These are phyloP conservation scores for Chalcis sispes DNA, from an alignment of 2,888 invertebrate genomes.

Conservation along the genomic window DNA sequence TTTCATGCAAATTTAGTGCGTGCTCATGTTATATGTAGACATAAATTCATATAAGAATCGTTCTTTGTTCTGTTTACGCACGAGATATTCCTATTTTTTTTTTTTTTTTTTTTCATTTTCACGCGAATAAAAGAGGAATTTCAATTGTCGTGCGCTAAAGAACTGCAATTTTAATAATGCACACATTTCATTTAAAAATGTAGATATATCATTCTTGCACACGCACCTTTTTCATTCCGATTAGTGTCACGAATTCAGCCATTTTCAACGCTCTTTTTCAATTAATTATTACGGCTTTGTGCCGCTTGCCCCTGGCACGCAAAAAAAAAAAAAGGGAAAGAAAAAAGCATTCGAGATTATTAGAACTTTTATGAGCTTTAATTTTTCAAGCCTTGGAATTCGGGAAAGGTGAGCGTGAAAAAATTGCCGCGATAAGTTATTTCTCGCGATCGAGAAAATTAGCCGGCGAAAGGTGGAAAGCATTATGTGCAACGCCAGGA, in stretches of 20 bases:
- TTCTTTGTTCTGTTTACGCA: background rate
- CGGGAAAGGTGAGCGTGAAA: background rate
- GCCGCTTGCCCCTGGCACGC: background rate
- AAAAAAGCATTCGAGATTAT: too few relatives aligned
- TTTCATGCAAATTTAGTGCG: too few relatives aligned
- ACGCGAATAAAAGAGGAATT: background rate
- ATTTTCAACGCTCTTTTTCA: background rate
- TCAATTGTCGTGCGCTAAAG: background rate
- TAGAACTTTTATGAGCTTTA: background rate
- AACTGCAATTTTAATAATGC: too few relatives aligned
- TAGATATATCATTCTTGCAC: constrained; percentile 11
- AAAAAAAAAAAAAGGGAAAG: background rate
- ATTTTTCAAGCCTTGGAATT: background rate
- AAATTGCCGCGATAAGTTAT: constrained; percentile 37
- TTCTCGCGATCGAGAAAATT: constrained; percentile 17
- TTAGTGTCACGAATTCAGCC: background rate
- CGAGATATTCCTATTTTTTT: background rate
- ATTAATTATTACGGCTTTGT: background rate
- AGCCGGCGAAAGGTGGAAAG: background rate
- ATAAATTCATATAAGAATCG: background rate
- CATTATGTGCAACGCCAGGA: too few relatives aligned
- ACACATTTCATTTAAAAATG: background rate
- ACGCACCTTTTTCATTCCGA: constrained; percentile 26
- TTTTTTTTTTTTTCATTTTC: background rate
- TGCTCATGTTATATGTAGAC: too few relatives aligned